Conservation (phyloP, 2,797 vertebrate genomes). For the Hafferia zeledoni region DNA sequence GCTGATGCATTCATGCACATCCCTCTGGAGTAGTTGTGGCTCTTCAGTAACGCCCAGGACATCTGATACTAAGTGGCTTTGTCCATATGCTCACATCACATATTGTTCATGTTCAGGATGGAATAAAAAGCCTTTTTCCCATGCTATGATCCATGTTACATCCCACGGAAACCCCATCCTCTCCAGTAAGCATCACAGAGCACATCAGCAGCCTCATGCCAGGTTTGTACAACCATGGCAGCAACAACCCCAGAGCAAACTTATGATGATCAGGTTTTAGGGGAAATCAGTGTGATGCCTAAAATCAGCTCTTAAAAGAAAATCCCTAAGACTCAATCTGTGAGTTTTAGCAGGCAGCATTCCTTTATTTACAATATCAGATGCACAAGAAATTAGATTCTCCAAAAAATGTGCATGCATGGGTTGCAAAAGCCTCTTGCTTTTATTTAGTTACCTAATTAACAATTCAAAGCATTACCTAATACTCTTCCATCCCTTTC, state of each 20-base stretch:
- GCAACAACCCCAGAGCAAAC: neutral
- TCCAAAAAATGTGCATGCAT: neutral
- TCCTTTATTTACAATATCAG: neutral
- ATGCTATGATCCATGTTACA: accelerated
- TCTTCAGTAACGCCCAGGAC: neutral
- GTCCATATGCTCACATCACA: neutral
- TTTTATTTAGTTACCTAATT: neutral
- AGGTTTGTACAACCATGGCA: neutral
- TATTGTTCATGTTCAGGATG: neutral
- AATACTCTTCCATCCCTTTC: neutral
- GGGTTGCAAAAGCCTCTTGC: neutral
- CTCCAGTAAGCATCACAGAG: neutral
- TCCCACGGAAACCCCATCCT: neutral
- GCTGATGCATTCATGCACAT: accelerated
- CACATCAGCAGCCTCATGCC: neutral
- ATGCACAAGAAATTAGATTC: neutral
- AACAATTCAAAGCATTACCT: neutral
- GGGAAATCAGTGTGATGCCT: neutral
- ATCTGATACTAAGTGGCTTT: neutral
- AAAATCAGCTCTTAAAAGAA: neutral
- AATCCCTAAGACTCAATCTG: neutral
- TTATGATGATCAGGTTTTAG: neutral
- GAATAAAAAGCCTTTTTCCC: neutral
- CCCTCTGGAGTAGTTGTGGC: neutral
- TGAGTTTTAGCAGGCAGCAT: neutral